Evolutionary conservation across 2,113 vertebrate genomes (phyloP), one percentile per base, ranked within the genome.

Genomic region (Tyrannus savana): DNA sequence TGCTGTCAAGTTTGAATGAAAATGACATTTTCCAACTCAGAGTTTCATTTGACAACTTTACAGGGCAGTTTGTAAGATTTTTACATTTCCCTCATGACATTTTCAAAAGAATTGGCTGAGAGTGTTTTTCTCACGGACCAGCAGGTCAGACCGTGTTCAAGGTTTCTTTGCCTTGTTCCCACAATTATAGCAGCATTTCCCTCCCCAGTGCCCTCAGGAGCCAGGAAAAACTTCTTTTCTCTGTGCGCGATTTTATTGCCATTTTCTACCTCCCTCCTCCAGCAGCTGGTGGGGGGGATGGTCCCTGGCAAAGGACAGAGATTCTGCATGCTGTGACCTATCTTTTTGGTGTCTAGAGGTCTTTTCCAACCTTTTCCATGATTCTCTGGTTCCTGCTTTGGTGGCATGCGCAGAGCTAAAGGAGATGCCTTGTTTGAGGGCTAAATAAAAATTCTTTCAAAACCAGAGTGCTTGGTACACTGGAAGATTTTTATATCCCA

Each of bases 1-100:
- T 74, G 28, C 9, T 14, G 30, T 63, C 39, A 33, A 7, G 16
- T 71, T 50, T 71, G 64, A 89, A 84, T 14, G 46, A 89, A 79
- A 81, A 87, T 39, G 6, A 3, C 22, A 24, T 80, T 88, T 91
- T 68, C 50, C 31, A 55, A 10, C 25, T 37, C 42, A 30, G 22
- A 41, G 7, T 55, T 95, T 77, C n/a, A 80, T 52, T 27, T 73
- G 23, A 79, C 68, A 85, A 47, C 24, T 63, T 84, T 68, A 87
- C 3, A 1, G 62, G 30, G 35, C 12, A 60, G 67, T 87, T n/a
- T 75, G 21, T 64, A 72, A 68, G 42, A 56, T 19, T 78, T 94
- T 91, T 94, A 46, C 41, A 17, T 83, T 76, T 88, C 55, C 59
- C 41, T 66, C 53, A 42, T 35, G 25, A 83, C 31, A 62, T 71